Evolutionary conservation across 2,113 vertebrate genomes (phyloP).

Genomic region (Trematocara marginatum): DNA sequence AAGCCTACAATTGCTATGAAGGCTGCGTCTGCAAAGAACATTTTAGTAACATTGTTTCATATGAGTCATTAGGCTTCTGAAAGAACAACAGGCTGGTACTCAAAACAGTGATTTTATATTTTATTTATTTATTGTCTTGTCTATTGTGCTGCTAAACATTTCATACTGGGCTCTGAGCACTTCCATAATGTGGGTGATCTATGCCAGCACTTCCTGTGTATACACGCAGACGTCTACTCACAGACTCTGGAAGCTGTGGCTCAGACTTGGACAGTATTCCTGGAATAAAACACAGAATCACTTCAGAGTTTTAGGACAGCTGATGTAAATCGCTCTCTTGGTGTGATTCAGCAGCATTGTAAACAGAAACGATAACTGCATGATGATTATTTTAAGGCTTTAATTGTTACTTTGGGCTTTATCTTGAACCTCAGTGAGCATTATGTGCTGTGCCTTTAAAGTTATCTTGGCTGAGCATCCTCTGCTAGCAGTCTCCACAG

Average conservation of each 20-base stretch:
- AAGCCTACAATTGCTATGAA: neutral
- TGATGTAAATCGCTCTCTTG: neutral
- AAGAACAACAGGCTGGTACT: neutral
- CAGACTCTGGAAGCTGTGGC: neutral
- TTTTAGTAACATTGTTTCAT: neutral
- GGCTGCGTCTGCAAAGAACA: neutral
- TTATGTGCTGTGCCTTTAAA: neutral
- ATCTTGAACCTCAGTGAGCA: neutral
- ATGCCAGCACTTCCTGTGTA: neutral
- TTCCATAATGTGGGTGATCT: neutral
- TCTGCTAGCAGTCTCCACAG: neutral
- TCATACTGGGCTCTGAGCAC: too few species aligned
- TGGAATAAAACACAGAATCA: neutral
- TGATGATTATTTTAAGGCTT: neutral
- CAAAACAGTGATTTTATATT: accelerated
- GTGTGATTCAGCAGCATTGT: neutral
- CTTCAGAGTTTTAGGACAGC: neutral
- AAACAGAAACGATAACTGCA: neutral
- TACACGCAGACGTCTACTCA: neutral
- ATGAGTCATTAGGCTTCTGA: neutral
- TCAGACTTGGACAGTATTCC: neutral
- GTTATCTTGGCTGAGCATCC: neutral
- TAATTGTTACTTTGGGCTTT: neutral
- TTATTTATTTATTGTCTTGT: neutral
- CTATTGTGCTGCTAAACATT: neutral